Evolutionary conservation across 2,113 vertebrate species (phyloP).

Genomic region (Aptenodytes patagonicus): DNA sequence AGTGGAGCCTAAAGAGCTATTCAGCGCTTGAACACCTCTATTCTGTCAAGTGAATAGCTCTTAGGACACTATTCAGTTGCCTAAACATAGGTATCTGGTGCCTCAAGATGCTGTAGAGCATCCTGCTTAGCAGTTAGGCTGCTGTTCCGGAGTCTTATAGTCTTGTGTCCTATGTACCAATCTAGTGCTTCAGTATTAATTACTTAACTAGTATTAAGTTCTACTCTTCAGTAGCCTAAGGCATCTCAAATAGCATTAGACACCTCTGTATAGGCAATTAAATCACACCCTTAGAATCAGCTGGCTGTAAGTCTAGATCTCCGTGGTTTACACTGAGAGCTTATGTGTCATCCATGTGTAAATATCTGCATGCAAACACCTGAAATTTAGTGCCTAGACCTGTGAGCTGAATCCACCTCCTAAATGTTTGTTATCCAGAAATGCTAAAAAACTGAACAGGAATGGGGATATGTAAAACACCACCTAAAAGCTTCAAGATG

Average conservation of each 20-base stretch:
- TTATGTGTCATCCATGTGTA: not conserved
- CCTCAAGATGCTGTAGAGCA: not conserved
- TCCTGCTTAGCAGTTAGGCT: not conserved
- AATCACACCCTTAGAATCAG: not conserved
- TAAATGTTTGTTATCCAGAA: not conserved
- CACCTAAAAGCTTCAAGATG: not conserved
- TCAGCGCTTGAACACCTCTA: not conserved
- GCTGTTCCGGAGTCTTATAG: not conserved
- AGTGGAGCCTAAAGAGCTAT: not conserved
- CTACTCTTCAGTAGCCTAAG: not conserved
- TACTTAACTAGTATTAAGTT: not conserved
- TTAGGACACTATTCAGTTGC: not conserved
- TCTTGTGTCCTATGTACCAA: not conserved
- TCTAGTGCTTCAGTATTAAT: not conserved
- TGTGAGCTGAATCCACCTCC: not conserved
- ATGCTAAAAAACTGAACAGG: not conserved
- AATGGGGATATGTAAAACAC: not conserved
- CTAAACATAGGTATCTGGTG: not conserved
- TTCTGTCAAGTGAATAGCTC: not conserved
- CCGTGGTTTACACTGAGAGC: not conserved
- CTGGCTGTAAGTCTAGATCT: not conserved
- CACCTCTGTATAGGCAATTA: not conserved
- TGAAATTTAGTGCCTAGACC: not conserved
- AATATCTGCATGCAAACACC: not conserved
- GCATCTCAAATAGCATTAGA: not conserved